These are phyloP conservation scores for Heteronetta atricapilla DNA, from an alignment of 2,113 vertebrate genomes.

Conservation along the genomic window DNA sequence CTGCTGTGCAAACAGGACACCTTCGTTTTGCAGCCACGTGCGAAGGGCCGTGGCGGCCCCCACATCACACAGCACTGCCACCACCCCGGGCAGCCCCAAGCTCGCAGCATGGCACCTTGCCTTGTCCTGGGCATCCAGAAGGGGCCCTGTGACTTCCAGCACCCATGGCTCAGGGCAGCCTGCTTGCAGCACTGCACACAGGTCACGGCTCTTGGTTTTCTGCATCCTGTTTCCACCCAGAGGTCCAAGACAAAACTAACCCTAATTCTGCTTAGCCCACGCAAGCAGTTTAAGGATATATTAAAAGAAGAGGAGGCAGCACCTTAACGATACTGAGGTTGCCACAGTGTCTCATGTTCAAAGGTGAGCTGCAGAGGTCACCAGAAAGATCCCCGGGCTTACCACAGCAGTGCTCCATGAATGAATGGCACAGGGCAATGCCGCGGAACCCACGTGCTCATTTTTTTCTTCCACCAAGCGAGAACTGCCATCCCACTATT, in stretches of 20 bases:
- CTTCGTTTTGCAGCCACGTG: fast-evolving
- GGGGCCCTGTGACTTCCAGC: not conserved
- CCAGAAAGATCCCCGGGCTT: not conserved
- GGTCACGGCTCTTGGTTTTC: not conserved
- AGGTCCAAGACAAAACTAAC: not conserved
- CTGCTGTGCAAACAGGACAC: not conserved
- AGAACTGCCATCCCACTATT: not conserved
- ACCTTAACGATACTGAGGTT: not conserved
- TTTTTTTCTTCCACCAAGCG: not conserved
- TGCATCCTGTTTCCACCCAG: not conserved
- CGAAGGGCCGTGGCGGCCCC: fast-evolving
- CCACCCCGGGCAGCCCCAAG: not conserved
- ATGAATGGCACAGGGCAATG: not conserved
- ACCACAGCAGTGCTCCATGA: not conserved
- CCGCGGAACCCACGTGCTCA: not conserved
- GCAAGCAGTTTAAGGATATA: not conserved
- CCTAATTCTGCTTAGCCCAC: not conserved
- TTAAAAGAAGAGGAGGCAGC: not conserved
- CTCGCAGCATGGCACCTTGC: fast-evolving
- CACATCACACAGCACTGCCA: fast-evolving
- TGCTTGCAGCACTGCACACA: not conserved
- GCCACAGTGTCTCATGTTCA: not conserved
- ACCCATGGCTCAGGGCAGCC: not conserved
- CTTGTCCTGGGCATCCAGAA: fast-evolving
- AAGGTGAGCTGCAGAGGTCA: not conserved